Base-by-base conservation (phyloP, 2,113 vertebrate species). In the Rhea pennata region DNA sequence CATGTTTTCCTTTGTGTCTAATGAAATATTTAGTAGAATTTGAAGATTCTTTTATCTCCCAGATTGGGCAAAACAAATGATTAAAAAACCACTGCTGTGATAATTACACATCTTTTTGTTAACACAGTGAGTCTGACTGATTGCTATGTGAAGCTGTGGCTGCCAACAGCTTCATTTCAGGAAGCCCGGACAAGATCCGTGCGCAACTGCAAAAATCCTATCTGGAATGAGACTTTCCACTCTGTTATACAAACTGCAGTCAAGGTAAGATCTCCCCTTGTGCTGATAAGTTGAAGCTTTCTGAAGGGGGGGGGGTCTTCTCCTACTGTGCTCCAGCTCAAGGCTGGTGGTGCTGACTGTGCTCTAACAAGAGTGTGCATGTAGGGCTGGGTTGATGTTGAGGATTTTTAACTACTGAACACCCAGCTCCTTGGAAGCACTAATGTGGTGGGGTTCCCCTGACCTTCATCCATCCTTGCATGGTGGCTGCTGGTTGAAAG, bases 221-320 rank as follows among this genome's bases (percentile, higher is more conserved):
- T 97, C 42, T 99, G 99, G 99, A 98, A 99, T 7, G 98, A 99
- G 93, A 98, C 96, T 16, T 99, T 99, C 96, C 95, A 82, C 84
- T 99, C 98, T 54, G 54, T 98, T 83, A 92, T 99, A 70, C 98
- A 98, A 67, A 97, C 85, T 8, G 93, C 92, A 62, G 97, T 98
- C 22, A 99, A 99, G 98, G 99, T 99, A 96, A 88, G 81, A 17
- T 50, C 22, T 53, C 21, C 15, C 56, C 19, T 51, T 73, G 23
- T 44, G 42, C 7, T 1, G 26, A 12, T 8, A 70, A 69, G 36
- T 58, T 67, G 36, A 12, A 1, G 4, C 15, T 64, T 71, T n/a
- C n/a, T n/a, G n/a, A n/a, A n/a, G n/a, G n/a, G n/a, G n/a, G n/a
- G n/a, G n/a, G n/a, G n/a, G n/a, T n/a, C n/a, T n/a, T n/a, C 42